Evolutionary conservation across 37 sponge, comb jelly and placozoan species (phyloP).

Genomic region (Haliclona indistincta): DNA sequence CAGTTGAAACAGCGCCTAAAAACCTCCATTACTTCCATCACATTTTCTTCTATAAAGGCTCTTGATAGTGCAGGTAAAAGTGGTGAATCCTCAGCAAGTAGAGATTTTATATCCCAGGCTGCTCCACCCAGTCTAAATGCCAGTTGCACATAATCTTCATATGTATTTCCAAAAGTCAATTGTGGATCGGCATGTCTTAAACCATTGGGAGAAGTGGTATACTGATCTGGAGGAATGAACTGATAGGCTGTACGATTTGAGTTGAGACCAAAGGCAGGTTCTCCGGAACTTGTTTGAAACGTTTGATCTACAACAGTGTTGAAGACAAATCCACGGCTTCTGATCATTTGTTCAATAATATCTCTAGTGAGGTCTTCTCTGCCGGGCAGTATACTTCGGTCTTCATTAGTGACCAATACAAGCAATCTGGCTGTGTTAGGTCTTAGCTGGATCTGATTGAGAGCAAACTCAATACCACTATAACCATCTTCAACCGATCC

Average conservation of each 20-base stretch:
- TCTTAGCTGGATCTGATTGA: conserved; percentile 25
- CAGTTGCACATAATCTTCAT: conserved; percentile 69
- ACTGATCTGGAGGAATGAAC: conserved; percentile 11
- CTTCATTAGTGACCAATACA: conserved; percentile 80
- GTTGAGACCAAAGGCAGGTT: conserved; percentile 30
- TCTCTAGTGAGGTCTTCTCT: conserved; percentile 23
- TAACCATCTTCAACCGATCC: conserved; percentile 85
- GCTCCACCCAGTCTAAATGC: conserved; percentile 59
- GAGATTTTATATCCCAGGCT: conserved; percentile 75
- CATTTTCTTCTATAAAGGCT: conserved; percentile 63
- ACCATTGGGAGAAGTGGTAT: background rate
- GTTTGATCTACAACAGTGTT: conserved; percentile 73
- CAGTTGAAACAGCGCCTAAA: conserved; percentile 56
- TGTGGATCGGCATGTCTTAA: background rate
- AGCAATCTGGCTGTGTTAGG: conserved; percentile 48
- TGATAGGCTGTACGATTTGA: conserved; percentile 31
- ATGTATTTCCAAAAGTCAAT: conserved; percentile 50
- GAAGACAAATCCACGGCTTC: conserved; percentile 23
- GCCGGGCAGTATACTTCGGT: conserved; percentile 37
- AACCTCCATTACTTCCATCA: conserved; percentile 58
- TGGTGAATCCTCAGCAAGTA: conserved; percentile 16
- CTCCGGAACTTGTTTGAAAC: conserved; percentile 1
- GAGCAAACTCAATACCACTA: conserved; percentile 57
- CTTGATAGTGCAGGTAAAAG: conserved; percentile 58
- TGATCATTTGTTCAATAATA: conserved; percentile 15